Evolutionary conservation across 1,140 invertebrate genomes (phyloP), one percentile per base, ranked within the genome.

Genomic region (Telenomus remus): DNA sequence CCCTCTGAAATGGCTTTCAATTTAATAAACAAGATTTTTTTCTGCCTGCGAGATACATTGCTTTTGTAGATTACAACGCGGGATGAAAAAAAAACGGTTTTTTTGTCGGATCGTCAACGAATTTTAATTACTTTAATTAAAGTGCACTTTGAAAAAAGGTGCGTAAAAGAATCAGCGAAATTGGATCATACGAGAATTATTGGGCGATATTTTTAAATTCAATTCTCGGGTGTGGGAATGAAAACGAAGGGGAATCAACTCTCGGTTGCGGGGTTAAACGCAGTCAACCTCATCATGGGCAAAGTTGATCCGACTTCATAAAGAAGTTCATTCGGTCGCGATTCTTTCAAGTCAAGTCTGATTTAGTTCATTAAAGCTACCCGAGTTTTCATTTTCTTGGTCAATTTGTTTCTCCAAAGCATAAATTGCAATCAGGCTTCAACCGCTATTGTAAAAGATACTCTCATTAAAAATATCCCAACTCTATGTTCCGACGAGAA

Each of bases 1-100:
- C 81, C 70, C 69, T 33, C 43, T 47, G 63, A 61, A 78, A 78
- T 64, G 69, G 70, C 65, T 70, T 80, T 71, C 64, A 79, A 79
- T 80, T 79, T 68, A 66, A 56, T 56, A 66, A 74, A 70, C 11
- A 72, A 56, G 44, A n/a, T 46, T 55, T 43, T 43, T 53, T 65
- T 44, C 16, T 57, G 39, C 12, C 43, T 14, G 37, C 35, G 33
- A 27, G 43, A 12, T 43, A 61, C 37, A 57, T 49, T 15, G 42
- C 44, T 49, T 60, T 70, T 65, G 54, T 65, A 12, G 27, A 66
- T 70, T 65, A 39, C 37, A 9, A 39, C 37, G n/a, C n/a, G 13
- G 6, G n/a, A 39, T 39, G 9, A 39, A 39, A 15, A 14, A 27
- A 27, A 27, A 27, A 27, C 6, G n/a, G n/a, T n/a, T 27, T 27